phyloP scores from a whole-genome alignment of 1,140 invertebrate species.

The Neomicropteryx cornuta region DNA sequence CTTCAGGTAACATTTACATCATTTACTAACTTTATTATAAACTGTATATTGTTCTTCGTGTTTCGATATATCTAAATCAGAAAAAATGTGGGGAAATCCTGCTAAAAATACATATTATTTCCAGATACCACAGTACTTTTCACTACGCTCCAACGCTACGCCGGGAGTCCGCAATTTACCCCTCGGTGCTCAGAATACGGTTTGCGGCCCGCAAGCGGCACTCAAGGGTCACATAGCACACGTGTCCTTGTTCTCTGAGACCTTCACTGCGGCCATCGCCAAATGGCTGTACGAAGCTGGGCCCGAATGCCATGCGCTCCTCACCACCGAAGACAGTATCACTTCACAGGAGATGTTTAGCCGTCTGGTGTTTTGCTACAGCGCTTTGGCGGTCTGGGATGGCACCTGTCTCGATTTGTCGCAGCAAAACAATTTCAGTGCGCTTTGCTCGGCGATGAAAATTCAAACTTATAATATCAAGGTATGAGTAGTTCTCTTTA shows the following conservation, averaged over 20 bases:
- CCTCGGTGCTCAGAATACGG: conserved; percentile 14
- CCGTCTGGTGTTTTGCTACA: conserved; percentile 41
- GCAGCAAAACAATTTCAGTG: conserved; percentile 33
- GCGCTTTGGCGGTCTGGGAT: conserved; percentile 39
- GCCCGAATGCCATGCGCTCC: conserved; percentile 10
- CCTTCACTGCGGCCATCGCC: conserved; percentile 10
- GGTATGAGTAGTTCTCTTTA: conserved; percentile 22
- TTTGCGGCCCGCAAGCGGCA: too few relatives aligned
- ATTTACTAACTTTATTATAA: too few relatives aligned
- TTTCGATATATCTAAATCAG: too few relatives aligned
- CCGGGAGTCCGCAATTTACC: too few relatives aligned
- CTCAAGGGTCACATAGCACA: conserved; percentile 15
- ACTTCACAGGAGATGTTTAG: conserved; percentile 19
- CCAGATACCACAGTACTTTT: conserved; percentile 37
- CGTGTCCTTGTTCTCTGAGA: conserved; percentile 14
- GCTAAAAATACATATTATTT: conserved; percentile 3
- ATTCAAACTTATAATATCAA: conserved; percentile 36
- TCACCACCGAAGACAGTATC: conserved; percentile 12
- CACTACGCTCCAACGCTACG: conserved; percentile 28
- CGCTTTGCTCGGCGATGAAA: conserved; percentile 29
- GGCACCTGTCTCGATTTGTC: conserved; percentile 42
- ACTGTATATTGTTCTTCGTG: too few relatives aligned
- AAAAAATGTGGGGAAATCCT: too few relatives aligned
- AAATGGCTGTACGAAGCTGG: conserved; percentile 14
- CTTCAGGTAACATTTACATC: too few relatives aligned